Evolutionary conservation across 1,140 invertebrate genomes (phyloP).

Genomic region (Metaphire vulgaris): DNA sequence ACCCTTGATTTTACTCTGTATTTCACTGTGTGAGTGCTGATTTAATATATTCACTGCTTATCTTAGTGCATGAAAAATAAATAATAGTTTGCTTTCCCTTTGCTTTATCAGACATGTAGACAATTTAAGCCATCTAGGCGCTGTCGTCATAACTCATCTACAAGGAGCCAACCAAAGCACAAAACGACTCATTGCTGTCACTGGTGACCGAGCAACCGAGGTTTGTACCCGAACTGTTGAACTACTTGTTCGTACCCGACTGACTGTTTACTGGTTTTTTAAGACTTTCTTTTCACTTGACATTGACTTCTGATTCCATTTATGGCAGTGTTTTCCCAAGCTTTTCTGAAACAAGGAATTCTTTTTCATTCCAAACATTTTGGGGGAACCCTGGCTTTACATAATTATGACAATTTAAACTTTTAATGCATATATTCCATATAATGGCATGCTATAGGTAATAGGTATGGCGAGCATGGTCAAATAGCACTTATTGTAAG

Average conservation of each 20-base stretch:
- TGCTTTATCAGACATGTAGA: constrained; percentile 7
- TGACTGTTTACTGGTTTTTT: too few relatives aligned
- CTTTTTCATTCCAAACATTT: neutral
- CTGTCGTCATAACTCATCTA: constrained; percentile 8
- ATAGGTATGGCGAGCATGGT: too few relatives aligned
- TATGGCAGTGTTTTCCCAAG: neutral
- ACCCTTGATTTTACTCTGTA: too few relatives aligned
- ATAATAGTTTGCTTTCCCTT: too few relatives aligned
- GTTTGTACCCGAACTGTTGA: too few relatives aligned
- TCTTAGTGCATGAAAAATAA: too few relatives aligned
- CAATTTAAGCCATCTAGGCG: neutral
- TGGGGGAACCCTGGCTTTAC: neutral
- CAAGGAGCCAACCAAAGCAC: constrained; percentile 6
- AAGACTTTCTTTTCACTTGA: neutral
- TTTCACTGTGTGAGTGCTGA: too few relatives aligned
- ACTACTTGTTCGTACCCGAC: too few relatives aligned
- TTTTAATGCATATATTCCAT: too few relatives aligned
- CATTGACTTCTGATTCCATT: neutral
- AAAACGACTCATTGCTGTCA: constrained; percentile 13
- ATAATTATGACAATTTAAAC: neutral
- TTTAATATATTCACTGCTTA: too few relatives aligned
- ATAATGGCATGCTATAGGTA: too few relatives aligned
- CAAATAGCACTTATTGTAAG: too few relatives aligned
- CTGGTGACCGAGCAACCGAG: neutral
- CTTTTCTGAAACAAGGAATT: neutral